These are phyloP conservation scores for Automeris io DNA, from an alignment of 2,888 invertebrate species.

Conservation along the genomic window DNA sequence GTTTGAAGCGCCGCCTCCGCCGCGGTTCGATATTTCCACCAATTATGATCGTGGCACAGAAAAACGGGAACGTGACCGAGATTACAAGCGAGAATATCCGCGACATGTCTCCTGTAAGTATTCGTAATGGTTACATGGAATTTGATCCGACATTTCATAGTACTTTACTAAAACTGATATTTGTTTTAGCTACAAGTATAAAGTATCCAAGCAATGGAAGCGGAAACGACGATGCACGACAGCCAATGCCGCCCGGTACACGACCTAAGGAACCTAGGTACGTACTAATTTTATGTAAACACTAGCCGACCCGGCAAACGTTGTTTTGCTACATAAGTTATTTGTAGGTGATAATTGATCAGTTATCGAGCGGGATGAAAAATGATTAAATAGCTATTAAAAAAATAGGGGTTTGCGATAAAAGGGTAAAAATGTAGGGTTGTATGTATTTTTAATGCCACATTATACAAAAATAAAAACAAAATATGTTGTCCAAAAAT, in stretches of 20 bases:
- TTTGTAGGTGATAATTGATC: too few relatives aligned
- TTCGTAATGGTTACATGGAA: background rate
- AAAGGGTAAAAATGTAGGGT: too few relatives aligned
- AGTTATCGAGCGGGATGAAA: too few relatives aligned
- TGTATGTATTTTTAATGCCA: too few relatives aligned
- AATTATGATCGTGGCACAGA: slow-evolving; percentile 57
- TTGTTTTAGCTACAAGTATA: slow-evolving; percentile 45
- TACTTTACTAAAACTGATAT: background rate
- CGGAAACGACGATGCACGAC: slow-evolving; percentile 56
- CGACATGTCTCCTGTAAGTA: slow-evolving; percentile 59
- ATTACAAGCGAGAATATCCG: slow-evolving; percentile 67
- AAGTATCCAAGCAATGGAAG: slow-evolving; percentile 67
- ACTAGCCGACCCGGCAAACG: background rate
- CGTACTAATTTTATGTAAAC: slow-evolving; percentile 5
- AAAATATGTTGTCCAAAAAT: too few relatives aligned
- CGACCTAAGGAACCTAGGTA: slow-evolving; percentile 67
- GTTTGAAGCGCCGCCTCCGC: slow-evolving; percentile 77
- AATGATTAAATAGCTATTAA: too few relatives aligned
- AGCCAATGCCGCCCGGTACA: slow-evolving; percentile 65
- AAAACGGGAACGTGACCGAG: slow-evolving; percentile 65
- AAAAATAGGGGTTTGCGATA: too few relatives aligned
- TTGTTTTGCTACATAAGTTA: too few relatives aligned
- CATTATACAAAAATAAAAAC: too few relatives aligned
- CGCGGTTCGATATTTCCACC: slow-evolving; percentile 71
- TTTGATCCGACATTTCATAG: background rate